Conservation (phyloP, 2,888 invertebrate species). For the Lasioglossum calceatum region DNA sequence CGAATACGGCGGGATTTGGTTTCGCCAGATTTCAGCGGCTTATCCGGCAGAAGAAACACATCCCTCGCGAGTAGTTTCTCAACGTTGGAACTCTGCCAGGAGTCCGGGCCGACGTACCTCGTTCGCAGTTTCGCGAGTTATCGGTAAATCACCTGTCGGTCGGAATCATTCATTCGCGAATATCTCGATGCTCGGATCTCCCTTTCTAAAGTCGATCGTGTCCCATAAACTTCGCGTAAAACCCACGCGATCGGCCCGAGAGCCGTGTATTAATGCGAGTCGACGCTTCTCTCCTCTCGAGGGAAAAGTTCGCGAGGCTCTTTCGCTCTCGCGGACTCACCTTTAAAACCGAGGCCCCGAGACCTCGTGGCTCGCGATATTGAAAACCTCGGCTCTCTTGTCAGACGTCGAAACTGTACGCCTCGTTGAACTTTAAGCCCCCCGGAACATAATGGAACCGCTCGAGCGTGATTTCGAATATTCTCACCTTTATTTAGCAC, state of each 20-base stretch:
- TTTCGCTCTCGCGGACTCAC: neutral
- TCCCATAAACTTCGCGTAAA: conserved; percentile 38
- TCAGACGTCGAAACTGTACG: conserved; percentile 24
- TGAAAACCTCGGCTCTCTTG: neutral
- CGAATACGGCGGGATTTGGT: neutral
- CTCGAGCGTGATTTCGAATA: conserved; percentile 43
- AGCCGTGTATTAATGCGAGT: conserved; percentile 24
- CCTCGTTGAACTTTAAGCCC: conserved; percentile 33
- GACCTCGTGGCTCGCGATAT: conserved; percentile 4
- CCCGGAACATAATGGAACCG: conserved; percentile 35
- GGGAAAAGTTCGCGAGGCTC: neutral
- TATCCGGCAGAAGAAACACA: conserved; percentile 15
- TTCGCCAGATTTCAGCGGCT: neutral
- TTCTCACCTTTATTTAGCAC: conserved; percentile 21
- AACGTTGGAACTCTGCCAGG: conserved; percentile 32
- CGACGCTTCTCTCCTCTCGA: neutral
- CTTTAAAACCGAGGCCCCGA: neutral
- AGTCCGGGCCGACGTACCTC: neutral
- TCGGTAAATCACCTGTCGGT: conserved; percentile 43
- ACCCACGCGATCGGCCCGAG: conserved; percentile 30
- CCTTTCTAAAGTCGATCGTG: conserved; percentile 47
- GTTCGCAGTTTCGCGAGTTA: conserved; percentile 22
- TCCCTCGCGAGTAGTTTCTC: neutral
- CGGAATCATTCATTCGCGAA: conserved; percentile 48
- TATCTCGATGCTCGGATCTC: conserved; percentile 45